Percentiles rank a stretch among this genome's conserved stretches.
phyloP scores from a whole-genome alignment of 2,888 invertebrate species.

The Mesochorus sp. region DNA sequence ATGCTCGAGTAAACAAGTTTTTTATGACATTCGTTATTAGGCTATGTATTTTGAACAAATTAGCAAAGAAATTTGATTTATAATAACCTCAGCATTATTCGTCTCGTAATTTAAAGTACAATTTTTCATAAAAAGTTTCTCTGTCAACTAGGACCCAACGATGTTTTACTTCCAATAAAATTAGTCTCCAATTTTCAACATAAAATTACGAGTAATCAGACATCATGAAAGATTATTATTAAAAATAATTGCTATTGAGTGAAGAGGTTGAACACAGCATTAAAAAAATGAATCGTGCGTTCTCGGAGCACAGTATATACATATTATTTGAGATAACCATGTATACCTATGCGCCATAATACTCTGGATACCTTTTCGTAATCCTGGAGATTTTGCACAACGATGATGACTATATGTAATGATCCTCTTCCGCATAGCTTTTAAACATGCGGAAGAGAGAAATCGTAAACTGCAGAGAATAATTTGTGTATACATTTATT shows the following conservation, averaged over 20 bases:
- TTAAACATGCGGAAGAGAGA: constrained; percentile 42
- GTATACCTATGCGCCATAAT: background rate
- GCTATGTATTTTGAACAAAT: too few relatives aligned
- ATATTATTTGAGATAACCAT: background rate
- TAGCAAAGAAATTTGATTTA: too few relatives aligned
- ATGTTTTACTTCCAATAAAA: background rate
- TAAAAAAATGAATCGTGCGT: constrained; percentile 2
- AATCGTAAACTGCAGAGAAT: constrained; percentile 44
- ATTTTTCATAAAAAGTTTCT: background rate
- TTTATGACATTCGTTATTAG: background rate
- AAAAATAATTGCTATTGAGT: background rate
- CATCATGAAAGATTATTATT: background rate
- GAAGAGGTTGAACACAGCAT: background rate
- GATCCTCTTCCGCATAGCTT: constrained; percentile 52
- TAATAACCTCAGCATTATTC: too few relatives aligned
- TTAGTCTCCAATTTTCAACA: background rate
- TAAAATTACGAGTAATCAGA: background rate
- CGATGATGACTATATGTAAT: constrained; percentile 40
- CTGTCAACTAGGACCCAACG: background rate
- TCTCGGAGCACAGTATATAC: background rate
- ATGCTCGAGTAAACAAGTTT: background rate
- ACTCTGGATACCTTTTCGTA: constrained; percentile 5
- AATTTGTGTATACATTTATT: constrained; percentile 56
- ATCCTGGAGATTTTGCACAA: constrained; percentile 32
- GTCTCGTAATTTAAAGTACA: background rate